These are phyloP conservation scores for Lipotes vexillifer DNA, from an alignment of 2,113 vertebrate species.

Conservation along the genomic window DNA sequence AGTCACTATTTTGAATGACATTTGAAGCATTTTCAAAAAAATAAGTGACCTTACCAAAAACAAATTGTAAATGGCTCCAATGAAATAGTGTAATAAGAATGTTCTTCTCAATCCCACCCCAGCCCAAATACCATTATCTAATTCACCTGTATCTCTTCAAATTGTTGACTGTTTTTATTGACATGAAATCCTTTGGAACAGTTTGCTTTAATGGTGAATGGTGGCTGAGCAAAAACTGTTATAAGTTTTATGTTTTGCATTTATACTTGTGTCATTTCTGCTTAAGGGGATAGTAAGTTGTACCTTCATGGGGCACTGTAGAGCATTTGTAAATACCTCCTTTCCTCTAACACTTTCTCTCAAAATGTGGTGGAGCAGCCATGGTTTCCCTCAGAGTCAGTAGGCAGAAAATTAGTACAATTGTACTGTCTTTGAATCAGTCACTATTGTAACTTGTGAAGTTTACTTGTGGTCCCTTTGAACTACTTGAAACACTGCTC, in stretches of 20 bases:
- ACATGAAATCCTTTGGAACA: background rate
- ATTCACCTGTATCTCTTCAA: background rate
- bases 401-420: background rate
- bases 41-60: background rate
- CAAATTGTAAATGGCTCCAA: background rate
- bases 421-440: background rate
- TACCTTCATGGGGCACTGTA: too few relatives aligned
- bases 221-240: background rate
- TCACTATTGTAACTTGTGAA: background rate
- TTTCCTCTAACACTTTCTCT: background rate
- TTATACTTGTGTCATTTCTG: background rate
- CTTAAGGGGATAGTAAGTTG: background rate
- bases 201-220: background rate
- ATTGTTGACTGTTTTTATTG: background rate
- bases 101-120: background rate
- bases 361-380: accelerated
- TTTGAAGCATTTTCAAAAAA: background rate
- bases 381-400: background rate
- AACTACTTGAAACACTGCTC: background rate
- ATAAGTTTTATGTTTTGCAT: background rate
- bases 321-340: background rate
- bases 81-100: background rate
- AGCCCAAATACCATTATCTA: background rate
- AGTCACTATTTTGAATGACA: background rate
- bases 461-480: background rate